Base-by-base conservation (phyloP, 2,888 invertebrate species). In the Brachylomia viminalis region DNA sequence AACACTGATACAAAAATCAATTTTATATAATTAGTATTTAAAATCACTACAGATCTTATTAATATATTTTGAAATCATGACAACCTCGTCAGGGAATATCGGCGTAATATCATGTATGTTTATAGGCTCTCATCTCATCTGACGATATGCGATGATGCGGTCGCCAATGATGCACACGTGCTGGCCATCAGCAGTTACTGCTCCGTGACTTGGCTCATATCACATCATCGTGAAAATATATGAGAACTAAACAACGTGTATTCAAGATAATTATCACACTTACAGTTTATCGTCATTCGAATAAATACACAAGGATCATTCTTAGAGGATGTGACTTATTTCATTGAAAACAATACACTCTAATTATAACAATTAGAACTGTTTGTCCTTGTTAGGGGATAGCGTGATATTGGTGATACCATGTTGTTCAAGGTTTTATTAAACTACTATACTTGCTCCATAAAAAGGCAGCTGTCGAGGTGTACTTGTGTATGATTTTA, bases 381-480 rank as follows among this genome's bases (percentile, higher is more conserved):
- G 52, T 47, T 27, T 23, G 20, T 27, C 54, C 42, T 62, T 69
- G 69, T 49, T 30, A 5, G 7, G 76, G 75, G 47, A 61, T 13
- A 62, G 56, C 62, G 67, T 81, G 78, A 73, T 61, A 45, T 17
- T 5, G 59, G 6, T 52, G 20, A 49, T 76, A 11, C 42, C 38
- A 59, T 42, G 13, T 2, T 45, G 15, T 80, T 66, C 65, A 80
- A 80, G 80, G 80, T 30, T 65, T 33, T 54, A 38, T 45, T 47
- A n/a, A 11, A 30, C 7, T 6, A 30, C 42, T 0, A 38, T 38
- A 42, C 42, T 42, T 42, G 42, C 10, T 10, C 42, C 38, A 6
- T 38, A 38, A 38, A 38, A 38, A 2, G 38, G 38, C 38, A 10
- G 10, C 10, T 10, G 42, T 8, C 38, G 6, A 1, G 42, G 42